Conservation (phyloP, 2,797 vertebrate species). For the Gouania willdenowi region DNA sequence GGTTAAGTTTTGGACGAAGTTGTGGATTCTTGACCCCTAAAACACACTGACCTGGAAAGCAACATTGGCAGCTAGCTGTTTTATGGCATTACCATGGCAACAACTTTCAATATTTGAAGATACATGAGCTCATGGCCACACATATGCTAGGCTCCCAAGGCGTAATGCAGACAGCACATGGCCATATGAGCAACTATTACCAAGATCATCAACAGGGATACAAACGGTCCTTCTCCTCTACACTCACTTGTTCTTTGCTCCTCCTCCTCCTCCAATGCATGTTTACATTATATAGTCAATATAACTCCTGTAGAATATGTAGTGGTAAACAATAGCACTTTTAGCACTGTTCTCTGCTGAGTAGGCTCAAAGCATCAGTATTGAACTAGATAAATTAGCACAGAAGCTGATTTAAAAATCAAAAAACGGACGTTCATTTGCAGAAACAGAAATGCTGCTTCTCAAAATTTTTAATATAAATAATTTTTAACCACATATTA, state of each 20-base stretch:
- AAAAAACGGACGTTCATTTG: too few species aligned
- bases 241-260: background rate
- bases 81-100: constrained; percentile 33
- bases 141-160: constrained; percentile 31
- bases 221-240: background rate
- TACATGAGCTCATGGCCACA: background rate
- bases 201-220: constrained; percentile 36
- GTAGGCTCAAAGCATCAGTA: too few species aligned
- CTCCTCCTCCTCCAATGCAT: background rate
- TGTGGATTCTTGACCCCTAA: constrained; percentile 20
- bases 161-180: constrained; percentile 18
- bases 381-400: too few species aligned
- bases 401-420: too few species aligned
- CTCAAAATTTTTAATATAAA: too few species aligned
- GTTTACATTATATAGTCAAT: too few species aligned
- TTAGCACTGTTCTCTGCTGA: too few species aligned
- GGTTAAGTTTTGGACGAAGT: too few species aligned
- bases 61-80: constrained; percentile 44
- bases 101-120: constrained; percentile 2
- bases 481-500: background rate
- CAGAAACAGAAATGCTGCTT: too few species aligned
- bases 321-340: too few species aligned
- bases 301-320: too few species aligned
- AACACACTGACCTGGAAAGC: constrained; percentile 47
- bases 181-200: constrained; percentile 43